Conservation (phyloP, 2,797 vertebrate species). For the Anguilla pacifica region DNA sequence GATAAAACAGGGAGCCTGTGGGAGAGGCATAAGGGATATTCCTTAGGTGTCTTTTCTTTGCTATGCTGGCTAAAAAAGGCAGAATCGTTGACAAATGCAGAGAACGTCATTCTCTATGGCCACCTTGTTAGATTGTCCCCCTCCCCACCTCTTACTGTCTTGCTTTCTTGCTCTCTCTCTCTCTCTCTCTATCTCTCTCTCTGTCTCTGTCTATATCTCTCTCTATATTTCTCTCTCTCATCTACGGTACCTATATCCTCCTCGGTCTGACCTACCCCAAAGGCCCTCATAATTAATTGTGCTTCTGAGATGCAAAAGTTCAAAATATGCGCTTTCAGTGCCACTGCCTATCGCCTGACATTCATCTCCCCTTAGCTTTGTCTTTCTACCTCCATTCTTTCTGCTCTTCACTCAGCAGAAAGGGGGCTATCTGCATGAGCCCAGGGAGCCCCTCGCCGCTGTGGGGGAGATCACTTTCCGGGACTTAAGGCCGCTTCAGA, state of each 20-base stretch:
- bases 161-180: neutral
- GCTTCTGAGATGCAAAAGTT: constrained; percentile 78
- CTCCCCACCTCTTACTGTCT: neutral
- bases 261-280: constrained; percentile 44
- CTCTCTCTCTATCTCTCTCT: neutral
- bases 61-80: neutral
- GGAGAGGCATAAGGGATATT: neutral
- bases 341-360: neutral
- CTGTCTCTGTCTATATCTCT: neutral
- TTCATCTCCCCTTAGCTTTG: constrained; percentile 7
- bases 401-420: neutral
- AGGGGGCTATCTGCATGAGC: neutral
- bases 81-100: neutral
- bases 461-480: neutral
- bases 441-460: neutral
- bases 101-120: neutral
- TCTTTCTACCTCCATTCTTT: constrained; percentile 2
- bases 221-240: neutral
- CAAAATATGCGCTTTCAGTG: constrained; percentile 58
- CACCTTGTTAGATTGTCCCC: constrained; percentile 55
- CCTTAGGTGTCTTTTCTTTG: neutral
- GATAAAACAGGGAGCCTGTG: neutral
- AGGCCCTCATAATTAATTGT: constrained; percentile 84
- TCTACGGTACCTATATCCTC: constrained; percentile 21
- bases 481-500: neutral